These are phyloP conservation scores for Heliothis peltigera DNA, from an alignment of 2,888 invertebrate species.

Conservation along the genomic window DNA sequence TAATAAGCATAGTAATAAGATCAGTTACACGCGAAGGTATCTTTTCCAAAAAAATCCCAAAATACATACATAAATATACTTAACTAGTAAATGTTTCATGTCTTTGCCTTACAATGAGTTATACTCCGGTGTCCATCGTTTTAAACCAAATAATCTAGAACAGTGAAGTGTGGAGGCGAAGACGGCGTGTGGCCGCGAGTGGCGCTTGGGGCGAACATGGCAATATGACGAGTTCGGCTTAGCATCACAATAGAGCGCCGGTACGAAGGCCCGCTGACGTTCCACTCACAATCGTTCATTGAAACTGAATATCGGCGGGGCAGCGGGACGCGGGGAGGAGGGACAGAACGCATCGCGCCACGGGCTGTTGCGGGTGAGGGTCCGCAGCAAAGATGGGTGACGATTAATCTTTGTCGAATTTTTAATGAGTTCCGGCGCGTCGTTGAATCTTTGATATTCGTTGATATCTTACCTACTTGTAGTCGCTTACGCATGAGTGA, in stretches of 20 bases:
- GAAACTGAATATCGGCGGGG: conserved; percentile 53
- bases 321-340: neutral
- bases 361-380: neutral
- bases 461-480: too few relatives aligned
- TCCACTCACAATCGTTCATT: conserved; percentile 49
- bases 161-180: too few relatives aligned
- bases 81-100: too few relatives aligned
- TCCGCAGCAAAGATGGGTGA: conserved; percentile 61
- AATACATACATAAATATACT: too few relatives aligned
- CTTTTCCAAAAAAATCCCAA: too few relatives aligned
- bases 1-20: too few relatives aligned
- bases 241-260: conserved; percentile 51
- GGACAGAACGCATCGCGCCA: neutral
- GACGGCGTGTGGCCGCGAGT: neutral
- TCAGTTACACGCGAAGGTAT: too few relatives aligned
- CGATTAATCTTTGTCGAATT: conserved; percentile 62
- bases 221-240: conserved; percentile 40
- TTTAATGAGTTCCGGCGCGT: conserved; percentile 59
- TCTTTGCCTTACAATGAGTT: too few relatives aligned
- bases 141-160: too few relatives aligned
- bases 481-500: neutral
- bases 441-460: conserved; percentile 23
- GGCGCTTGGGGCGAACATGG: neutral
- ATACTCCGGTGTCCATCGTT: too few relatives aligned
- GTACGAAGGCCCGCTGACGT: conserved; percentile 30